Base-by-base conservation (phyloP, 2,113 vertebrate species). In the Eidolon helvum region DNA sequence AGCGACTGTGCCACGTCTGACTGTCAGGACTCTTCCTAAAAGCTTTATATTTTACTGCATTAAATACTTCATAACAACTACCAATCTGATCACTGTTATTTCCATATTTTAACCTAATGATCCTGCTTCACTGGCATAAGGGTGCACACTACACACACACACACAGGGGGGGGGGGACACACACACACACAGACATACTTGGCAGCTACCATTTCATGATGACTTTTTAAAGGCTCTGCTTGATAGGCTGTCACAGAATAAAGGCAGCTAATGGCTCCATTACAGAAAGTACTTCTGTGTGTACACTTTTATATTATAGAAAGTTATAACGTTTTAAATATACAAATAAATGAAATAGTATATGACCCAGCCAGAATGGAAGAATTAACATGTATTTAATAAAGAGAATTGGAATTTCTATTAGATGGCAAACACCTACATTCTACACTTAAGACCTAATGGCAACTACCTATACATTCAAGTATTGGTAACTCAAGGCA, bases 21-120 rank as follows among this genome's bases (percentile, higher is more conserved):
- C 82, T 93, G 91, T 95, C 97, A 98, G 86, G 66, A 35, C 96
- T 98, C 87, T 97, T 97, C 96, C 94, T 98, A 96, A 98, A 98
- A 96, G 86, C 85, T 94, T 98, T 98, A 90, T 96, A 97, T 90
- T 97, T 98, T 97, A 97, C 83, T 94, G 94, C 91, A 91, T 96
- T 97, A 98, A 98, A 98, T 91, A 97, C 96, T 98, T 95, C 71
- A 66, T 97, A 98, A 98, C 78, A 97, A 92, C 97, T 97, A 97
- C 78, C 93, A 95, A 98, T 94, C 85, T 95, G 96, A 97, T 97
- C 85, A 96, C 95, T 94, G 93, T 93, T 97, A 97, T 96, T 98
- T 98, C 98, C 96, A 85, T 96, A 98, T 98, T 96, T 98, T 98
- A 98, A 97, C 96, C 97, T 97, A 97, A 97, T 97, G 90, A 96